Conservation (phyloP, 37 sponge, comb jelly and placozoan genomes). For the Cladorhizidae sp. region DNA sequence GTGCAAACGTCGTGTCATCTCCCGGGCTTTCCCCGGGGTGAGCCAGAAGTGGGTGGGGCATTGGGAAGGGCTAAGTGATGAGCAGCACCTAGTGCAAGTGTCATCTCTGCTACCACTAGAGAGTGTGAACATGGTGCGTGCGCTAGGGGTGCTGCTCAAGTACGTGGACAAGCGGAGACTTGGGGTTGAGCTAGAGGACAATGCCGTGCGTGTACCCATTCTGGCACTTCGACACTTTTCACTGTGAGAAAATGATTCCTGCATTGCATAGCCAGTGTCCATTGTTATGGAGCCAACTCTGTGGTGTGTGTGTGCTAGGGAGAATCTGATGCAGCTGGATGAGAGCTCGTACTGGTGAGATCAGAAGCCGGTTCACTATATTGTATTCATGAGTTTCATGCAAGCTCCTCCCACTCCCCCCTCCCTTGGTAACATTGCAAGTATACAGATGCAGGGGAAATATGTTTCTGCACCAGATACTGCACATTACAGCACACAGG, state of each 20-base stretch:
- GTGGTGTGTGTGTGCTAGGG: conserved; percentile 33
- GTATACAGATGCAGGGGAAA: too few species aligned
- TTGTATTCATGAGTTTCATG: too few species aligned
- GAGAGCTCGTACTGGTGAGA: conserved; percentile 70
- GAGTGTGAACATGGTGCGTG: conserved; percentile 59
- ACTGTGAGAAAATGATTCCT: conserved; percentile 55
- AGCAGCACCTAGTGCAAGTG: conserved; percentile 61
- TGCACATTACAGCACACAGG: too few species aligned
- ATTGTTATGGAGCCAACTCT: neutral
- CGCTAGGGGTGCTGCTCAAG: conserved; percentile 86
- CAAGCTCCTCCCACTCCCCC: too few species aligned
- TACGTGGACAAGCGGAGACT: conserved; percentile 90
- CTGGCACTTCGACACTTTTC: conserved; percentile 74
- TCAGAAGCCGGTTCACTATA: too few species aligned
- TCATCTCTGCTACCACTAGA: conserved; percentile 74
- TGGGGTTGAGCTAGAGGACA: conserved; percentile 88
- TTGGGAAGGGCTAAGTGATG: conserved; percentile 34
- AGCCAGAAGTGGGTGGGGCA: conserved; percentile 22
- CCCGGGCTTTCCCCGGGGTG: conserved; percentile 65
- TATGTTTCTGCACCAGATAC: too few species aligned
- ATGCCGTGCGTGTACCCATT: conserved; percentile 70
- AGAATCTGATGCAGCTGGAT: conserved; percentile 70
- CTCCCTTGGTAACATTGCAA: too few species aligned
- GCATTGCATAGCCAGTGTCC: neutral
- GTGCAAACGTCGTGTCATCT: conserved; percentile 62